These are phyloP conservation scores for Leucozona laternaria DNA, from an alignment of 2,888 invertebrate genomes.

Conservation along the genomic window DNA sequence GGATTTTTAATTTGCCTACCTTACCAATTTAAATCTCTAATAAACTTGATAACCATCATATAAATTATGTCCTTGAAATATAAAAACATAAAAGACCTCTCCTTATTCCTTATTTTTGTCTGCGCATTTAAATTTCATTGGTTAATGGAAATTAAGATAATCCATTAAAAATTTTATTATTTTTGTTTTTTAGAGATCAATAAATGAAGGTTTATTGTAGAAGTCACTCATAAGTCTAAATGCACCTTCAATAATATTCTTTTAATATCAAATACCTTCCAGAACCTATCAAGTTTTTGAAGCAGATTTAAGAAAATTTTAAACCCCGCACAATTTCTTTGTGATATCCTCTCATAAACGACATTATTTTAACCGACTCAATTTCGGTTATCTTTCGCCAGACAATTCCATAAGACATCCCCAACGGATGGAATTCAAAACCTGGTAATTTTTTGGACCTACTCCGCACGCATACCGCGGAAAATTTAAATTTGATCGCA, in stretches of 20 bases:
- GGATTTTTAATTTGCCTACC: neutral
- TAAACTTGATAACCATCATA: neutral
- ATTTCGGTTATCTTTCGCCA: constrained; percentile 45
- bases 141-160: neutral
- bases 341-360: constrained; percentile 19
- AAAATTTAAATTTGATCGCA: constrained; percentile 67
- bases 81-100: neutral
- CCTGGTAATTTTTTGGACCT: neutral
- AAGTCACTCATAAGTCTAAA: neutral
- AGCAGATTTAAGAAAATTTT: constrained; percentile 1
- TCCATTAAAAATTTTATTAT: neutral
- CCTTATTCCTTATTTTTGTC: neutral
- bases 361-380: constrained; percentile 15
- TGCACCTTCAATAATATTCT: neutral
- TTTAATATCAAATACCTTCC: neutral
- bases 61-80: constrained; percentile 4
- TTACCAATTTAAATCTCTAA: neutral
- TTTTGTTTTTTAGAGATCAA: neutral
- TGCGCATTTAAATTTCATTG: neutral
- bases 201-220: neutral
- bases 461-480: constrained; percentile 31
- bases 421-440: constrained; percentile 7
- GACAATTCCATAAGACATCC: constrained; percentile 19
- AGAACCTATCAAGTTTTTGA: neutral
- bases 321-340: neutral